These are phyloP conservation scores for Chrysomela aeneicollis DNA, from an alignment of 2,888 invertebrate genomes.

Conservation along the genomic window DNA sequence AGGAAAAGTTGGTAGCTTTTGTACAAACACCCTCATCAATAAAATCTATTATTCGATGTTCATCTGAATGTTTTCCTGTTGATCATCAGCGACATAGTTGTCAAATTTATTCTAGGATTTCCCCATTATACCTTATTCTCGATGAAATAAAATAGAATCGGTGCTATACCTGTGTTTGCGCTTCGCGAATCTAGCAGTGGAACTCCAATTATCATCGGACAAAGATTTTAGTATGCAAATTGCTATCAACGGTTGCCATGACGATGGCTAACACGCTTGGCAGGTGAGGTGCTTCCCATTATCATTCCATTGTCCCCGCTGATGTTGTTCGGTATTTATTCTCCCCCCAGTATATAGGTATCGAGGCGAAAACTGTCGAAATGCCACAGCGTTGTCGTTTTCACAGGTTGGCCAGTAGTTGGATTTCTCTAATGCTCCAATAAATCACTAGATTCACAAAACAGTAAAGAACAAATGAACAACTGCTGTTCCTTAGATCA, in stretches of 20 bases:
- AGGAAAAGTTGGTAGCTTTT: too few relatives aligned
- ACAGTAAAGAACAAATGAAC: too few relatives aligned
- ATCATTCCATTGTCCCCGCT: constrained; percentile 58
- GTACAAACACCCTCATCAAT: too few relatives aligned
- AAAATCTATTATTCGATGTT: too few relatives aligned
- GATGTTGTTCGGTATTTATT: constrained; percentile 51
- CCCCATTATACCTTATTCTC: not conserved
- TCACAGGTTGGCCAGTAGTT: too few relatives aligned
- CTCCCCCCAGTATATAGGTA: constrained; percentile 46
- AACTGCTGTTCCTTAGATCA: too few relatives aligned
- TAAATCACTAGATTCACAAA: too few relatives aligned
- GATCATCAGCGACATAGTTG: not conserved
- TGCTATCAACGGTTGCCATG: constrained; percentile 53
- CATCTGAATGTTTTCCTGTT: too few relatives aligned
- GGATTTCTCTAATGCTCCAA: too few relatives aligned
- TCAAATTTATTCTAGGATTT: not conserved
- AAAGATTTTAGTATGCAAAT: constrained; percentile 57
- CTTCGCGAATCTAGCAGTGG: constrained; percentile 35
- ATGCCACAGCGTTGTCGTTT: not conserved
- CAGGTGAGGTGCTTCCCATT: constrained; percentile 55
- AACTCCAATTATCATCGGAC: constrained; percentile 53
- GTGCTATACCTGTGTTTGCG: constrained; percentile 29
- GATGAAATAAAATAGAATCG: not conserved
- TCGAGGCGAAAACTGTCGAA: constrained; percentile 7
- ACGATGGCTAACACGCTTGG: constrained; percentile 50